phyloP scores from a whole-genome alignment of 2,888 invertebrate genomes.

The Zygogramma bicolorata region DNA sequence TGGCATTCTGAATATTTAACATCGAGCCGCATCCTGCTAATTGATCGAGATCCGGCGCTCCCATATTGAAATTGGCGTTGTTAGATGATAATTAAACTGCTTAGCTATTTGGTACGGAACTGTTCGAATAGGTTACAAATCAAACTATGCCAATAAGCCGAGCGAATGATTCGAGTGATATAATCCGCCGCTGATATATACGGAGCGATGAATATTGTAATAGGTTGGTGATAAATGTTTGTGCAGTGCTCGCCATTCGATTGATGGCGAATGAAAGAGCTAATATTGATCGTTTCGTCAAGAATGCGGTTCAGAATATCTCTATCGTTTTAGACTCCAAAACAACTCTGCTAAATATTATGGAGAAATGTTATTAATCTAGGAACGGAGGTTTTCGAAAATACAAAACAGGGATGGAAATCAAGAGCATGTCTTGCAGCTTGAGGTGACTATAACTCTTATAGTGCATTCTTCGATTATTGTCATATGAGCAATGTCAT shows the following conservation, averaged over 20 bases:
- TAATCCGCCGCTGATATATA: background rate
- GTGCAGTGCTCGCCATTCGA: background rate
- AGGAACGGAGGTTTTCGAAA: too few relatives aligned
- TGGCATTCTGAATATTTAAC: conserved; percentile 24
- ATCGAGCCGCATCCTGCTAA: conserved; percentile 6
- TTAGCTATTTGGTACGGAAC: conserved; percentile 14
- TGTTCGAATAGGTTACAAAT: conserved; percentile 11
- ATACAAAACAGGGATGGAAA: too few relatives aligned
- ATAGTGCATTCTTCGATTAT: too few relatives aligned
- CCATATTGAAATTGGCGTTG: conserved; percentile 18
- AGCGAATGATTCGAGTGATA: background rate
- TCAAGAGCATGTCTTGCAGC: too few relatives aligned
- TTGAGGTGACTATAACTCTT: too few relatives aligned
- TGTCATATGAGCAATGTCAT: too few relatives aligned
- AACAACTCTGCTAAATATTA: too few relatives aligned
- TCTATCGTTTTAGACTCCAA: too few relatives aligned
- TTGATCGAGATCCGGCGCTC: conserved; percentile 16
- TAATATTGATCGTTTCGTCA: too few relatives aligned
- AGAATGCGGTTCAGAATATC: too few relatives aligned
- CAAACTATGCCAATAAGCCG: background rate
- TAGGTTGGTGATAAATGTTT: background rate
- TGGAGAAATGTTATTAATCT: too few relatives aligned
- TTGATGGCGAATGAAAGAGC: too few relatives aligned
- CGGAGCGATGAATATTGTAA: background rate
- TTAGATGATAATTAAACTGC: conserved; percentile 22